Percentiles rank a stretch among this genome's conserved stretches.
phyloP scores from a whole-genome alignment of 2,113 vertebrate genomes.

The Mus pahari region DNA sequence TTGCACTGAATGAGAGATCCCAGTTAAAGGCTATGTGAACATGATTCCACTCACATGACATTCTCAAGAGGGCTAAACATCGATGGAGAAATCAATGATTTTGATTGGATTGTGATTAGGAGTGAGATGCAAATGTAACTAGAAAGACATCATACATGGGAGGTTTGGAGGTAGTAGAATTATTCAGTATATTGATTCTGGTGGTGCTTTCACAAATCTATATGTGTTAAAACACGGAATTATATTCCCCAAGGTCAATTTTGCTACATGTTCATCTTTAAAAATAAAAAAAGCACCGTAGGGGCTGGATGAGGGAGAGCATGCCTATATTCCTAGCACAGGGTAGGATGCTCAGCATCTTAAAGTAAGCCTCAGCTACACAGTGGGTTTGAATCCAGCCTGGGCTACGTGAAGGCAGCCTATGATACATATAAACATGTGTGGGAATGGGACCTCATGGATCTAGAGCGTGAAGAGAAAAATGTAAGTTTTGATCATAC shows the following conservation, averaged over 20 bases:
- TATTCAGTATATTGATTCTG: not conserved
- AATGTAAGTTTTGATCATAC: constrained; percentile 7
- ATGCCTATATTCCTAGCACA: not conserved
- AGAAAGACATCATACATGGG: not conserved
- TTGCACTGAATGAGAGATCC: not conserved
- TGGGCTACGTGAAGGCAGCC: not conserved
- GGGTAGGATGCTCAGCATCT: not conserved
- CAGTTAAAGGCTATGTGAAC: not conserved
- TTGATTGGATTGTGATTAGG: not conserved
- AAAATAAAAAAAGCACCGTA: not conserved
- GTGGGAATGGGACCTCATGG: not conserved
- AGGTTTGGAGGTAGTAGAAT: not conserved
- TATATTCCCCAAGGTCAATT: not conserved
- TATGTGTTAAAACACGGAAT: not conserved
- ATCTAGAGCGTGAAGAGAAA: constrained; percentile 1
- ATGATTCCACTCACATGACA: not conserved
- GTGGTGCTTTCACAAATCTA: not conserved
- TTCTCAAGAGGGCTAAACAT: not conserved
- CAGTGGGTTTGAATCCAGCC: not conserved
- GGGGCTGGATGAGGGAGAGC: not conserved
- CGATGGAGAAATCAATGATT: not conserved
- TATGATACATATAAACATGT: not conserved
- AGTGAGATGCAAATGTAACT: fast-evolving
- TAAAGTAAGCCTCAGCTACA: not conserved
- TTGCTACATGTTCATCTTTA: constrained; percentile 5